Evolutionary conservation across 23 tunicate species (phyloP), one percentile per base, ranked within the genome.

Genomic region (Aplidium turbinatum): DNA sequence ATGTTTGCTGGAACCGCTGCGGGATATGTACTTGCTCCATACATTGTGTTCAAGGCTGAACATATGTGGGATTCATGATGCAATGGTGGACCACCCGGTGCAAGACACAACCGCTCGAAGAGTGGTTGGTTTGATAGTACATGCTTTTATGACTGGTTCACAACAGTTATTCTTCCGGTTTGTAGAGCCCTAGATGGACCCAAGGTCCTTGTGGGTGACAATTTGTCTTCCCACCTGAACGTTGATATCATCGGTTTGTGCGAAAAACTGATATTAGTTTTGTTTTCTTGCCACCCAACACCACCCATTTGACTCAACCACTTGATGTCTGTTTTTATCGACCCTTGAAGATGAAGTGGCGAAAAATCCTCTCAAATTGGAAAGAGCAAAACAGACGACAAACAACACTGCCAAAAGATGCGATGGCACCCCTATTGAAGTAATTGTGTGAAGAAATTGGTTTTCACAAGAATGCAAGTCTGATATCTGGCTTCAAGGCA

Each of bases 1-100:
- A 66, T 66, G 73, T 6, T 35, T 22, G 51, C 73, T 11, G 73
- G 52, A 66, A 66, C 56, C 22, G 73, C 73, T 66, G 9, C 51
- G 5, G 73, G 24, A 4, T n/a, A 35, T 3, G 11, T 66, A 6
- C 30, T 66, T 5, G 52, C 73, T 3, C 29, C 52, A 6, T 66
- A 66, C 29, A 52, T 66, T 33, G 30, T 66, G 9, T 36, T 35
- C 23, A 66, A 66, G 29, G 51, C 73, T 6, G n/a, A 38, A 66
- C 35, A 66, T 3, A 22, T 66, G 55, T 66, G 56, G 73, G 18
- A 22, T 4, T 9, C 52, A 38, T 66, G 73, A 52, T 4, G 11
- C 28, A 26, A 66, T 9, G 29, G 29, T 66, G 73, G 73, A 13
- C 73, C 73, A 6, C 7, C 6, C 3, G 29, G 30, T 5, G 52